These are phyloP conservation scores for Sarcophaga rosellei DNA, from an alignment of 2,888 invertebrate species.

Conservation along the genomic window DNA sequence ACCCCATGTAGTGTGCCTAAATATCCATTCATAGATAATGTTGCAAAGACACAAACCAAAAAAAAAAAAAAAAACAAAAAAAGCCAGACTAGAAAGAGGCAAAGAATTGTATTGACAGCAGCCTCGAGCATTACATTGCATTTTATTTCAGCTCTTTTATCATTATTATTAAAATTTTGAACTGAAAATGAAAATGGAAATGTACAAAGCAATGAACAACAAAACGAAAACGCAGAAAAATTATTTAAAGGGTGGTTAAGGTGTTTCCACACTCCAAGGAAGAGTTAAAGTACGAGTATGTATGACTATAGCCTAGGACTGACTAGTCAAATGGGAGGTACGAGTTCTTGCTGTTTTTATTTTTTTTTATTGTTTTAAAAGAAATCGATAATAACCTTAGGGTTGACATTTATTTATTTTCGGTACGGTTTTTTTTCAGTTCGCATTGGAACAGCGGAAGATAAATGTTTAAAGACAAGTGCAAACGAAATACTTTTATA, in stretches of 20 bases:
- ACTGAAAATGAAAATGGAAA: slow-evolving; percentile 41
- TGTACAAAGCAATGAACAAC: neutral
- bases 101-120: slow-evolving; percentile 69
- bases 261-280: slow-evolving; percentile 56
- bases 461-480: slow-evolving; percentile 57
- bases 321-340: slow-evolving; percentile 60
- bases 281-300: slow-evolving; percentile 35
- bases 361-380: slow-evolving; percentile 22
- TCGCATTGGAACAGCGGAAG: neutral
- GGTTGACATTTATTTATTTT: slow-evolving; percentile 65
- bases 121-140: slow-evolving; percentile 65
- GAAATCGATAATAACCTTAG: slow-evolving; percentile 52
- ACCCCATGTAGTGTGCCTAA: too few species aligned
- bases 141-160: slow-evolving; percentile 69
- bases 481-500: slow-evolving; percentile 47
- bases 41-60: neutral
- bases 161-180: slow-evolving; percentile 68
- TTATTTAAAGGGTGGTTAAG: slow-evolving; percentile 58
- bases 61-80: too few species aligned
- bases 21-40: neutral
- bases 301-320: neutral
- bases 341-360: slow-evolving; percentile 2
- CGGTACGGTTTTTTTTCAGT: neutral
- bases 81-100: neutral
- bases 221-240: slow-evolving; percentile 21